Evolutionary conservation across 1,140 invertebrate species (phyloP), one percentile per base, ranked within the genome.

Genomic region (Episyrphus balteatus): DNA sequence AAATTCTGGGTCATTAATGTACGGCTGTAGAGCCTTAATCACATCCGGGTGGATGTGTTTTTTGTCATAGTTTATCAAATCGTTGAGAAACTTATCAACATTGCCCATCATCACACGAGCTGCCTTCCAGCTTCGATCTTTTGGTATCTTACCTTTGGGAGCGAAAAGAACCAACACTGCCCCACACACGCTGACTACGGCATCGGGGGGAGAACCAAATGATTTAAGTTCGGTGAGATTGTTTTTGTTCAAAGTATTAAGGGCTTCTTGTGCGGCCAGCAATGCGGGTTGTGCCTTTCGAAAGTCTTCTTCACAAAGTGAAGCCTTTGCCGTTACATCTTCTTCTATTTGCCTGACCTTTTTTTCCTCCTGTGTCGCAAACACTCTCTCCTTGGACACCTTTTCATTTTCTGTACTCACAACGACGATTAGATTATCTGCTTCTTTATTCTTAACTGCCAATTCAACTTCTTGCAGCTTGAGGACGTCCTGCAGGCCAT

Each of bases 181-280:
- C 12, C 86, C 82, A 8, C 80, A 81, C 0, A 96, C 91, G 59
- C 82, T 87, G 1, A 87, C 79, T 1, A 95, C 91, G 50, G 86
- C 86, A 21, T 80, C 76, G 2, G 85, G 84, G 11, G 85, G 85
- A 5, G 81, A 77, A 5, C 88, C 89, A 68, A 97, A 95, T 5
- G 92, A 91, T 67, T 96, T 96, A 56, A 97, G 70, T 68, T 98
- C 93, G 1, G 92, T 95, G 40, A 96, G 70, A 70, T 95, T 96
- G 51, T 80, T 83, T 72, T 96, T 96, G 64, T 96, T 94, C 1
- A 96, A 69, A 0, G 92, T 96, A 60, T 95, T 86, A 33, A 97
- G 71, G 34, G 93, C 92, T 56, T 86, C 88, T 62, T 88, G 82
- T 2, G 93, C 92, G 19, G 89, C 89, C 8, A 82, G 63, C 10